Percentiles rank a stretch among this genome's conserved stretches.
Evolutionary conservation across 2,888 invertebrate species (phyloP).

Genomic region (Dichetophora obliterata): DNA sequence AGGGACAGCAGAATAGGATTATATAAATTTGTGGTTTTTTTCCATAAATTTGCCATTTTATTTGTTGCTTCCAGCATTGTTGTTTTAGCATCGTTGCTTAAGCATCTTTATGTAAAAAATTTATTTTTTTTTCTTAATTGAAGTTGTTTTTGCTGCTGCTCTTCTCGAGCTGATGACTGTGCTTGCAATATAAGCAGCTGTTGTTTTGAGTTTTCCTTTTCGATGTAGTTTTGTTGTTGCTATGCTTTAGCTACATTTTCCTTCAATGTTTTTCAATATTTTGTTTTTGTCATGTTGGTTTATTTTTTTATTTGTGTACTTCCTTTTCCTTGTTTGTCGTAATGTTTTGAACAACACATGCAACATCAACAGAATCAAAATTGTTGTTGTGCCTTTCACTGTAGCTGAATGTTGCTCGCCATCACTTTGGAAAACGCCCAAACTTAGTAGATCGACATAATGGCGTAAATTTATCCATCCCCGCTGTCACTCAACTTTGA

Average conservation of each 20-base stretch:
- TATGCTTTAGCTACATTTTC: not conserved
- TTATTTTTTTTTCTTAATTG: not conserved
- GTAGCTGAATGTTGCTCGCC: too few relatives aligned
- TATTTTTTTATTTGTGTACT: not conserved
- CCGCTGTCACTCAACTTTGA: too few relatives aligned
- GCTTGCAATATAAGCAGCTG: slow-evolving; percentile 1
- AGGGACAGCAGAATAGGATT: not conserved
- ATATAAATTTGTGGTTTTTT: not conserved
- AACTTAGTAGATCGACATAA: too few relatives aligned
- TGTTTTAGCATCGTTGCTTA: not conserved
- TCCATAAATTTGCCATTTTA: not conserved
- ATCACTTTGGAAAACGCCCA: too few relatives aligned
- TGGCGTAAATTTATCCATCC: too few relatives aligned
- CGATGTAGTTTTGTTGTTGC: not conserved
- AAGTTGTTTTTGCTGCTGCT: not conserved
- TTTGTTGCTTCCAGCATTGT: not conserved
- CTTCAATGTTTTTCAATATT: slow-evolving; percentile 17
- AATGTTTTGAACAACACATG: not conserved
- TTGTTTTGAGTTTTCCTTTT: not conserved
- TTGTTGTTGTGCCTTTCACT: too few relatives aligned
- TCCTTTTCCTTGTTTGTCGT: not conserved
- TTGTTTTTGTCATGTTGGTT: not conserved
- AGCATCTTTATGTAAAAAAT: too few relatives aligned
- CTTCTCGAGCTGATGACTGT: not conserved
- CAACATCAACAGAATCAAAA: not conserved